Evolutionary conservation across 2,797 vertebrate genomes (phyloP), one percentile per base, ranked within the genome.

Genomic region (Amblyraja radiata): DNA sequence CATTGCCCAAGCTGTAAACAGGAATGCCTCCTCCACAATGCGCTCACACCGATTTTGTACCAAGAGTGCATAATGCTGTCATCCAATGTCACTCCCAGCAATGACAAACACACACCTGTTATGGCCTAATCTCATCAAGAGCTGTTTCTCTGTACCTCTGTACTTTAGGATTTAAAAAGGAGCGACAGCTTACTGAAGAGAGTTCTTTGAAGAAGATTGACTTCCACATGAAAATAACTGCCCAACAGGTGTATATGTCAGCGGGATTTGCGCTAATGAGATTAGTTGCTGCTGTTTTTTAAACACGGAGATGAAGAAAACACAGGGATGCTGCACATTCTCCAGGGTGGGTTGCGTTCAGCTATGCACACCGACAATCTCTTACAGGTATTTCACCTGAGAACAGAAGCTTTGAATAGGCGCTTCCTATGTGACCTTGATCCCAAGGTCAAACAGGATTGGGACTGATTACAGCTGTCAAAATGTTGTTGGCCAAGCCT

Each of bases 191-290:
- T 74, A 92, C n/a, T 92, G 90, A 92, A 74, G 21, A 92, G 36
- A 46, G 23, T 92, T 36, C 71, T 74, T 92, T 92, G 90, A 92
- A 74, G 90, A 73, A 76, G 68, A 74, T 54, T 92, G 90, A 76
- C 90, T 92, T 92, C 71, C 71, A 28, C 68, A 54, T 92, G 90
- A 92, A 92, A 92, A 92, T 92, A 92, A 92, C 90, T 74, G 73
- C 39, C 71, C 90, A 92, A 76, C 90, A 92, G 90, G 71, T 92
- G 90, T 76, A 92, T 71, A 71, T 92, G 90, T 92, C 90, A 92
- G 90, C 71, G 54, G 90, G 68, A 92, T 92, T 73, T 92, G 90
- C n/a, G 71, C 28, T 92, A 92, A 92, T 92, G 71, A 92, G 90
- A 92, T 74, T 92, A 46, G 90, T 92, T 13, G 23, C 16, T 39